Base-by-base conservation (phyloP, 2,113 vertebrate species). In the Periophthalmus modestus region DNA sequence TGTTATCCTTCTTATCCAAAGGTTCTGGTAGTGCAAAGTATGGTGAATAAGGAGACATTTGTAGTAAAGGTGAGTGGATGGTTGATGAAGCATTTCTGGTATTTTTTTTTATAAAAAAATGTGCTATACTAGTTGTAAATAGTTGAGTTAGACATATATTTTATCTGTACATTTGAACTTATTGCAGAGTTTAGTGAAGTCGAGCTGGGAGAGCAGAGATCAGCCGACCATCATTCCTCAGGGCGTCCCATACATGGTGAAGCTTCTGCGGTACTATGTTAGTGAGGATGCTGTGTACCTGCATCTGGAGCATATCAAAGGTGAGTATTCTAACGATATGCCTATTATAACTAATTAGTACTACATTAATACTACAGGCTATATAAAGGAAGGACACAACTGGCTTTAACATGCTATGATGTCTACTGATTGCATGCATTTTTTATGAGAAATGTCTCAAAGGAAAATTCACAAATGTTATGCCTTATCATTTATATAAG, bases 241-340 rank as follows among this genome's bases (percentile, higher is more conserved):
- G 48, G 96, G 95, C 0, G 95, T 99, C 12, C 98, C 98, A 14
- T 98, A 95, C 86, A 98, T 99, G 98, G 95, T 96, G 0, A 96
- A 95, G 90, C 85, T 99, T 82, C 88, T 98, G 62, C 90, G 94
- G 76, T 99, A 98, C 82, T 99, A 95, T 0, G 89, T 96, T 88
- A 98, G 95, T 0, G 97, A 99, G 77, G 97, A 99, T 72, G 93
- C 95, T 1, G 95, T 99, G 87, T 98, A 98, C 81, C 92, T 99
- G 68, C 96, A 97, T 82, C 93, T 99, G 82, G 96, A 98, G 72
- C 94, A 98, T 0, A 89, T 99, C 70, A 93, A 94, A 94, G 97
- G 98, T 98, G 86, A 94, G 0, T 5, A 18, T 14, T 7, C n/a
- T 28, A 34, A 7, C 2, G 23, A 65, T 39, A 43, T 34, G 21